phyloP scores from a whole-genome alignment of 2,113 vertebrate species.

The Mirza zaza region DNA sequence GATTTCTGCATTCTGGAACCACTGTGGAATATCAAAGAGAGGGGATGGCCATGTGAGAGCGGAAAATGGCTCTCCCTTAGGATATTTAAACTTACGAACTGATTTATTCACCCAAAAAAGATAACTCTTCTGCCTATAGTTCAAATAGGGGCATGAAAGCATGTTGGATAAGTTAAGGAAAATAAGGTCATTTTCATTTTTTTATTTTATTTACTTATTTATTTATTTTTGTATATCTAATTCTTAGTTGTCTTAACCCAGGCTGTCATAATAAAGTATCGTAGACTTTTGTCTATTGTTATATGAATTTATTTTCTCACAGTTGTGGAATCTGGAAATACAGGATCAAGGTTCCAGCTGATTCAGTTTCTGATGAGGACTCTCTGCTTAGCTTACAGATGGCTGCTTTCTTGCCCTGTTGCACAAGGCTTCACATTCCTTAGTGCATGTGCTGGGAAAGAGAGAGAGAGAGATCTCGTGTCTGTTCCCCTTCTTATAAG shows the following conservation, averaged over 20 bases:
- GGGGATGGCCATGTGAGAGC: background rate
- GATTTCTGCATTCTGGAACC: background rate
- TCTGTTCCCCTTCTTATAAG: background rate
- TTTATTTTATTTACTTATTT: too few species aligned
- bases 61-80: background rate
- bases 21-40: background rate
- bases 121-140: background rate
- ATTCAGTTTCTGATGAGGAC: background rate
- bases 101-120: background rate
- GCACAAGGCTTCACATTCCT: background rate
- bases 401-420: background rate
- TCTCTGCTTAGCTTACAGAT: background rate
- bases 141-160: background rate
- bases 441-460: background rate
- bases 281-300: background rate
- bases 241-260: background rate
- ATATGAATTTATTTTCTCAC: background rate
- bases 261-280: background rate
- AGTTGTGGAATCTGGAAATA: background rate
- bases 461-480: background rate
- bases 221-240: background rate
- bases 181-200: background rate
- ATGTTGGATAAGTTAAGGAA: background rate
- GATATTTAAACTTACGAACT: background rate
- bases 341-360: background rate